Conservation (phyloP, 2,113 vertebrate species). For the Halcyon senegalensis region DNA sequence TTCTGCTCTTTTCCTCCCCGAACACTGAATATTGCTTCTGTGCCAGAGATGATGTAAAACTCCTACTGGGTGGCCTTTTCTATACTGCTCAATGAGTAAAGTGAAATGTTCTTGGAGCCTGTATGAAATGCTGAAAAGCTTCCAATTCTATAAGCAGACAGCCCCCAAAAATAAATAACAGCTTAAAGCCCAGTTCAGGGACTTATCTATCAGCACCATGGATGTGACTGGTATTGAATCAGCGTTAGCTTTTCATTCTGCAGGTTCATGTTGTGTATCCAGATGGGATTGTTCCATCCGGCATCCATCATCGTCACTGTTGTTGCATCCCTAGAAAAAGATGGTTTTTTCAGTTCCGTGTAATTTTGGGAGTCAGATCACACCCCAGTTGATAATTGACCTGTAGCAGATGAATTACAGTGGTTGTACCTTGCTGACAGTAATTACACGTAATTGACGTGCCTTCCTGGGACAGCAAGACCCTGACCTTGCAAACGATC, state of each 20-base stretch:
- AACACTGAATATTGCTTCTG: neutral
- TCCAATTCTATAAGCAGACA: neutral
- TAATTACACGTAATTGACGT: neutral
- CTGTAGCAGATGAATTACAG: neutral
- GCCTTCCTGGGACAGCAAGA: neutral
- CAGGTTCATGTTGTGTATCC: neutral
- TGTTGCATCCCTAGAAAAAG: neutral
- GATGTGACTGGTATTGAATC: neutral
- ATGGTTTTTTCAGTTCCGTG: neutral
- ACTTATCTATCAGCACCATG: neutral
- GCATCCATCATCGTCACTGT: rapidly evolving
- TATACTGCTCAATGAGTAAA: neutral
- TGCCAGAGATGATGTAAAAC: neutral
- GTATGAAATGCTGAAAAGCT: neutral
- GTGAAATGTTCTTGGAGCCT: neutral
- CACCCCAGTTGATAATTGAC: neutral
- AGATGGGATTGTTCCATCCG: neutral
- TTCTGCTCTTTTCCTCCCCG: neutral
- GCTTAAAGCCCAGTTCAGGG: neutral
- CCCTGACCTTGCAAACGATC: neutral
- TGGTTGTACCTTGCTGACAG: neutral
- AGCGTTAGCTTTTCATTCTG: neutral
- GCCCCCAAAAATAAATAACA: neutral
- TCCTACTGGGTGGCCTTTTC: neutral
- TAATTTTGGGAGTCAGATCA: neutral